Evolutionary conservation across 2,888 invertebrate genomes (phyloP).

Genomic region (Sinelater perroti): DNA sequence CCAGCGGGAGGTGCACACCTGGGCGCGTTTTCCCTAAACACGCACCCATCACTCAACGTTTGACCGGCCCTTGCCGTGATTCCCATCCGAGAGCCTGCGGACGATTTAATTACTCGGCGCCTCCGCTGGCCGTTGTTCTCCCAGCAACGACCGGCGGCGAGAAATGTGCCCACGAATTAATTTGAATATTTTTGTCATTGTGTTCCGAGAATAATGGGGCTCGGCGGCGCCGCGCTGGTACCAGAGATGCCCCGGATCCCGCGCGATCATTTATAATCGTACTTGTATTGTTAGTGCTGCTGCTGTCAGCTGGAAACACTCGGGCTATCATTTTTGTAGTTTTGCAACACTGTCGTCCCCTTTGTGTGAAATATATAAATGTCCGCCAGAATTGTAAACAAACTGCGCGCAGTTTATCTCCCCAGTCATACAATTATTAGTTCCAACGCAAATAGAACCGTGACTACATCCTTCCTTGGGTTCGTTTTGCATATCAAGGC

Average conservation of each 20-base stretch:
- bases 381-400: too few relatives aligned
- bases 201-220: slow-evolving; percentile 15
- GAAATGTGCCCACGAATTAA: slow-evolving; percentile 21
- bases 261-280: slow-evolving; percentile 7
- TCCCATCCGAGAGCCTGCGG: slow-evolving; percentile 6
- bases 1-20: slow-evolving; percentile 34
- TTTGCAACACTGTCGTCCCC: too few relatives aligned
- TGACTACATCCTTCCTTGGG: too few relatives aligned
- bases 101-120: slow-evolving; percentile 29
- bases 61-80: slow-evolving; percentile 6
- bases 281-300: background rate
- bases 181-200: slow-evolving; percentile 22
- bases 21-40: slow-evolving; percentile 30
- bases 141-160: slow-evolving; percentile 11
- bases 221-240: slow-evolving; percentile 9
- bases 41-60: slow-evolving; percentile 32
- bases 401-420: too few relatives aligned
- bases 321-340: background rate
- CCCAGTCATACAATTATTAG: too few relatives aligned
- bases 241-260: slow-evolving; percentile 7
- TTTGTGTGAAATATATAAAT: too few relatives aligned
- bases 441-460: too few relatives aligned
- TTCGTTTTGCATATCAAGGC: too few relatives aligned
- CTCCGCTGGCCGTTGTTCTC: slow-evolving; percentile 19
- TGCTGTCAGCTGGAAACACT: background rate